Percentiles rank a stretch among this genome's conserved stretches.
Conservation (phyloP, 2,113 vertebrate species). For the Pholis gunnellus region DNA sequence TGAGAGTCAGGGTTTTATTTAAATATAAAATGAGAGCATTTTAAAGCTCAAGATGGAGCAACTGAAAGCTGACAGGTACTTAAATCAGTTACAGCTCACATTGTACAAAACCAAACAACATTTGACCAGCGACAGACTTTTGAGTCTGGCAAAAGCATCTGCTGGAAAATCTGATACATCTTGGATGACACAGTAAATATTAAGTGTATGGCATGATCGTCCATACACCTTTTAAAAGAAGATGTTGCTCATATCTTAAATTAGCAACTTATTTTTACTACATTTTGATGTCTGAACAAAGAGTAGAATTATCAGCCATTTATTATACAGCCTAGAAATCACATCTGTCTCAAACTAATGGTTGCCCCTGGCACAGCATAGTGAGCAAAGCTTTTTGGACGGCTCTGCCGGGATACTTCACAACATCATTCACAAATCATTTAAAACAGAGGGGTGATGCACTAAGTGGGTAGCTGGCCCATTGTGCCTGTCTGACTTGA, state of each 20-base stretch:
- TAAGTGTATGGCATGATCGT: neutral
- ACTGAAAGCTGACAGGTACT: neutral
- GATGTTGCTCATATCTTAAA: neutral
- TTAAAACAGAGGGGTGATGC: neutral
- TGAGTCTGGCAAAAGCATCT: neutral
- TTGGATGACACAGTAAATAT: neutral
- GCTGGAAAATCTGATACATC: neutral
- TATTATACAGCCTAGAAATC: neutral
- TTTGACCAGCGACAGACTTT: neutral
- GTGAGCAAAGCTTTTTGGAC: neutral
- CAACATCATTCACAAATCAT: constrained; percentile 1
- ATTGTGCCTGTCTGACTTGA: neutral
- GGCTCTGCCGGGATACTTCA: neutral
- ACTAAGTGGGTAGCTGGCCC: neutral
- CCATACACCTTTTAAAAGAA: neutral
- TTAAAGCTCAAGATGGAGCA: neutral
- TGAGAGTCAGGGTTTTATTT: constrained; percentile 1
- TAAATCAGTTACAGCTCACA: constrained; percentile 5
- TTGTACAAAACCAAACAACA: neutral
- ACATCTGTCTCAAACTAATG: constrained; percentile 15
- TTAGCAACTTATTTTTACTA: neutral
- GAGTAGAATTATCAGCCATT: neutral
- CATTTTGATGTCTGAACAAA: neutral
- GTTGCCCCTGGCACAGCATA: neutral
- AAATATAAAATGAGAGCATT: constrained; percentile 11